phyloP scores from a whole-genome alignment of 2,888 invertebrate genomes.

The Ditylenchus weischeri region DNA sequence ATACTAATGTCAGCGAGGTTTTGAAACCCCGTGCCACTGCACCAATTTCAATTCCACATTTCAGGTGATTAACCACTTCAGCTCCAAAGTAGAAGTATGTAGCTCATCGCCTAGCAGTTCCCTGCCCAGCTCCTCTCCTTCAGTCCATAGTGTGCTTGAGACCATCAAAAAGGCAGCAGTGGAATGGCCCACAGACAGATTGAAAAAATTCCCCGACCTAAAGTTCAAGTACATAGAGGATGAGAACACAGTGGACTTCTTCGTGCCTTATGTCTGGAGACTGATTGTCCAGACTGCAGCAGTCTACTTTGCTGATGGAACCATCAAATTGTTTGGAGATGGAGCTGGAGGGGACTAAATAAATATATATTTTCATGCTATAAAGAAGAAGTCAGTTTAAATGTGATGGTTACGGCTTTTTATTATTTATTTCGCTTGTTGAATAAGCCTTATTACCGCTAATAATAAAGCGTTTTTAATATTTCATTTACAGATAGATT shows the following conservation, averaged over 20 bases:
- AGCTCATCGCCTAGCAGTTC: constrained; percentile 56
- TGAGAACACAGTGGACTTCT: constrained; percentile 96
- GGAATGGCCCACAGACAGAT: constrained; percentile 87
- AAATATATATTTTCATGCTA: no score
- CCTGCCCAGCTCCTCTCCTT: constrained; percentile 56
- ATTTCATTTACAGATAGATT: no score
- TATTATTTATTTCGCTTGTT: no score
- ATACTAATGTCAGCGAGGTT: no score
- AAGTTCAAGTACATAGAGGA: constrained; percentile 99
- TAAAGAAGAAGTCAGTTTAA: no score
- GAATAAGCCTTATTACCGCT: no score
- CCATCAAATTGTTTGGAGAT: constrained; percentile 33
- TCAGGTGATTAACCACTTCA: constrained; percentile 72
- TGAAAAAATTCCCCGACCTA: constrained; percentile 96
- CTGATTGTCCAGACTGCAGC: constrained; percentile 66
- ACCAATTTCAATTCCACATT: no score
- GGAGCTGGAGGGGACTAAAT: no score
- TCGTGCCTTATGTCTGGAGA: constrained; percentile 98
- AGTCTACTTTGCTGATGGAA: constrained; percentile 31
- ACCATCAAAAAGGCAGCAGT: constrained; percentile 85
- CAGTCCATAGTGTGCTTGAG: constrained; percentile 79
- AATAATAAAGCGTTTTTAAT: no score
- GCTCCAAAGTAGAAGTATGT: constrained; percentile 67
- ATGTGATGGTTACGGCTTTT: no score
- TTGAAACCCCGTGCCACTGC: no score